Percentiles rank a stretch among this genome's conserved stretches.
phyloP scores from a whole-genome alignment of 1,140 invertebrate genomes.

The Leptonema lineaticorne region DNA sequence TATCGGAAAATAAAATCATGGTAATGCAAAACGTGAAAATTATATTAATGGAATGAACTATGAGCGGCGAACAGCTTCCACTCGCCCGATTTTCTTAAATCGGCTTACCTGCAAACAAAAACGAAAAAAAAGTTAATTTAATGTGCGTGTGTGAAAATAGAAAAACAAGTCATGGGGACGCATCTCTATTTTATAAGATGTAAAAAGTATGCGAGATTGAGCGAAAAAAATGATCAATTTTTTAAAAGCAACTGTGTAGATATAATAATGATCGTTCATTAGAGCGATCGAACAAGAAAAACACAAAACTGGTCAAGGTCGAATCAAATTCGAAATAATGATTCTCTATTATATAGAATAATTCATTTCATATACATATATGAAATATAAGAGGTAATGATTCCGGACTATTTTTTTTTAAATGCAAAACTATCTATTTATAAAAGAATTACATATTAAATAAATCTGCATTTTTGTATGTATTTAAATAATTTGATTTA shows the following conservation, averaged over 20 bases:
- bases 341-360: too few relatives aligned
- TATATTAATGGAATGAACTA: background rate
- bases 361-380: too few relatives aligned
- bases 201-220: too few relatives aligned
- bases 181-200: too few relatives aligned
- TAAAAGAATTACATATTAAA: too few relatives aligned
- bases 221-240: background rate
- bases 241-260: conserved; percentile 2
- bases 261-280: conserved; percentile 13
- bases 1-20: conserved; percentile 4
- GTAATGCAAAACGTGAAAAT: background rate
- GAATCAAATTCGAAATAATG: background rate
- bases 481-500: too few relatives aligned
- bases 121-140: background rate
- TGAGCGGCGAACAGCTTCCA: background rate
- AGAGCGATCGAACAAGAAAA: background rate
- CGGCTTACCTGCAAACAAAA: conserved; percentile 12
- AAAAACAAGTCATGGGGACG: too few relatives aligned
- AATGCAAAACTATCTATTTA: too few relatives aligned
- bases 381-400: too few relatives aligned
- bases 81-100: too few relatives aligned
- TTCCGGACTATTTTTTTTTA: too few relatives aligned
- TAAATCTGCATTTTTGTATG: too few relatives aligned
- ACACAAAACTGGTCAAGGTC: conserved; percentile 9
- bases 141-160: background rate